phyloP scores from a whole-genome alignment of 2,797 vertebrate species.

The Pyrrhura leucotis region DNA sequence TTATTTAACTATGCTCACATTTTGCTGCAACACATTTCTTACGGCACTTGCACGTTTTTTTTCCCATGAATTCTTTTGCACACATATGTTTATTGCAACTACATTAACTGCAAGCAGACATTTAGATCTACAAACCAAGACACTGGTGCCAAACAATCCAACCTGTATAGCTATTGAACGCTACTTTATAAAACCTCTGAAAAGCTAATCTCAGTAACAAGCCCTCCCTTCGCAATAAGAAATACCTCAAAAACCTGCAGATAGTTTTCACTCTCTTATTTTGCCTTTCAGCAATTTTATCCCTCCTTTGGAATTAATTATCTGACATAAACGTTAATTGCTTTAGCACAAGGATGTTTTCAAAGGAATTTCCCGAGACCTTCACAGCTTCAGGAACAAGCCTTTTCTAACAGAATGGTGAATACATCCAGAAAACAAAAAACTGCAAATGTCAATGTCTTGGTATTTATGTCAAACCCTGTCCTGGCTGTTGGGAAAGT shows the following conservation, averaged over 20 bases:
- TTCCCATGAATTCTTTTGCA: neutral
- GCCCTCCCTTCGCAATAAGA: neutral
- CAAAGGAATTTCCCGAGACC: neutral
- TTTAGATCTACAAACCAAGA: neutral
- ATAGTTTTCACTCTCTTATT: neutral
- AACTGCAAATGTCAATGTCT: neutral
- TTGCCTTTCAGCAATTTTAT: constrained; percentile 22
- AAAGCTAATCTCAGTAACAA: neutral
- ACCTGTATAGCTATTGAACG: neutral
- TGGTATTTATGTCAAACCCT: constrained; percentile 7
- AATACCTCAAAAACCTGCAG: constrained; percentile 1
- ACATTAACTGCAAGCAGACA: constrained; percentile 6
- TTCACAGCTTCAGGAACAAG: neutral
- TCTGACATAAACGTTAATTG: constrained; percentile 25
- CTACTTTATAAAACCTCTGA: neutral
- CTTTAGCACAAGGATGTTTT: neutral
- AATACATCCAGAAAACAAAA: neutral
- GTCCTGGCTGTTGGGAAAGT: neutral
- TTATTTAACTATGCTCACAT: neutral
- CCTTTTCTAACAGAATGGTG: neutral
- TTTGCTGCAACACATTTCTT: neutral
- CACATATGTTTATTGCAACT: neutral
- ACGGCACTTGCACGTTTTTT: neutral
- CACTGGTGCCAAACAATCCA: neutral
- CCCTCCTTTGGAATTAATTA: constrained; percentile 36